Evolutionary conservation across 1,140 invertebrate genomes (phyloP).

Genomic region (Solenopsis invicta): DNA sequence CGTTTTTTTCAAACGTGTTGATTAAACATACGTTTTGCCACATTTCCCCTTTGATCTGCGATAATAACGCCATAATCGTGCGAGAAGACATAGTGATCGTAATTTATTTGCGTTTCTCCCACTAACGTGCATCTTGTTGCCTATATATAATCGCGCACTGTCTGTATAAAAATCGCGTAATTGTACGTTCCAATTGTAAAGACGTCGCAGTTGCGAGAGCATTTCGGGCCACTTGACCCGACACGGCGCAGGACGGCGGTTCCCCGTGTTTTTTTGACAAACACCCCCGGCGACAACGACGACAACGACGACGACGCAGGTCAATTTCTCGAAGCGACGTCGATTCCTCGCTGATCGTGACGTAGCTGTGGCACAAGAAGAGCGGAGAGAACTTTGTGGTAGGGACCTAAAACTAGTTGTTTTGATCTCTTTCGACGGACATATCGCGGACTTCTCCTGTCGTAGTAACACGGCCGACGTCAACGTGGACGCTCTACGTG

Average conservation of each 20-base stretch:
- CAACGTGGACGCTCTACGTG: slow-evolving; percentile 62
- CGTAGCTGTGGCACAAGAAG: slow-evolving; percentile 12
- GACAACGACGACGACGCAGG: not conserved
- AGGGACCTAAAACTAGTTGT: slow-evolving; percentile 73
- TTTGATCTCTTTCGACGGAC: slow-evolving; percentile 71
- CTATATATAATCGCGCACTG: not conserved
- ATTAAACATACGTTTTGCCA: not conserved
- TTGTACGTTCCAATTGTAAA: not conserved
- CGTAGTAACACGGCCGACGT: slow-evolving; percentile 71
- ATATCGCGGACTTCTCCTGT: slow-evolving; percentile 65
- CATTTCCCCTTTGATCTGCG: not conserved
- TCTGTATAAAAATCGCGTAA: slow-evolving; percentile 36
- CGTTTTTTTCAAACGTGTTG: not conserved
- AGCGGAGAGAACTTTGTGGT: slow-evolving; percentile 58
- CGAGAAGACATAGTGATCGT: not conserved
- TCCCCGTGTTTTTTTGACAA: not conserved
- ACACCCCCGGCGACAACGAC: not conserved
- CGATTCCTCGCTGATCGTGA: slow-evolving; percentile 27
- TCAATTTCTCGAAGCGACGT: not conserved
- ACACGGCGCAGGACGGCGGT: not conserved
- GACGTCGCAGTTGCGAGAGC: not conserved
- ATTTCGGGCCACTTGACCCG: not conserved
- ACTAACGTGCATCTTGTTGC: not conserved
- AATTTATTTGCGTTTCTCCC: not conserved
- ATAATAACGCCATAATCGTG: not conserved